These are phyloP conservation scores for Sebastes hubbsi DNA, from an alignment of 2,797 vertebrate genomes.

Conservation along the genomic window DNA sequence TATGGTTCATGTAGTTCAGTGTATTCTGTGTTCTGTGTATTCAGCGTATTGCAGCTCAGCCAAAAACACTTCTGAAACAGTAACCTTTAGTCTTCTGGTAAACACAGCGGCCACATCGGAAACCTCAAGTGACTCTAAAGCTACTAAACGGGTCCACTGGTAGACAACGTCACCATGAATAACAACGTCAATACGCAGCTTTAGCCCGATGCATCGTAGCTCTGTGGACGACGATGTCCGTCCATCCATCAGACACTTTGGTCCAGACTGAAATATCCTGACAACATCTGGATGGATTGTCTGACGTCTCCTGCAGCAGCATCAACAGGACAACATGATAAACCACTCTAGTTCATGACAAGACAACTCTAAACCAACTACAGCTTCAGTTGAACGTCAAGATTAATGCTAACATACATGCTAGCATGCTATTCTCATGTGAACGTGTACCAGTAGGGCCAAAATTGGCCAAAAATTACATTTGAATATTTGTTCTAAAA, in stretches of 20 bases:
- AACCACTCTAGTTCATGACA: background rate
- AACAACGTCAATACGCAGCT: background rate
- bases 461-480: no score
- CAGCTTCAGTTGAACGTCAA: background rate
- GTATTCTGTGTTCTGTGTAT: constrained; percentile 39
- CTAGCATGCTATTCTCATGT: background rate
- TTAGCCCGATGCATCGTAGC: background rate
- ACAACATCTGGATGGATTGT: background rate
- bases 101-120: constrained; percentile 44
- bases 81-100: constrained; percentile 71
- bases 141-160: background rate
- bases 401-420: background rate
- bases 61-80: constrained; percentile 51
- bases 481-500: no score
- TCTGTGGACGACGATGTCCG: background rate
- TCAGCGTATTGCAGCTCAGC: constrained; percentile 18
- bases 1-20: constrained; percentile 5
- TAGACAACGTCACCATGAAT: background rate
- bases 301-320: background rate
- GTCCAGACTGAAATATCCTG: background rate
- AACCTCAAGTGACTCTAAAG: constrained; percentile 28
- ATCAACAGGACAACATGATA: background rate
- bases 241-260: background rate
- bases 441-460: background rate
- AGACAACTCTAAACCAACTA: background rate